These are phyloP conservation scores for Nezara viridula DNA, from an alignment of 2,888 invertebrate genomes.

Conservation along the genomic window DNA sequence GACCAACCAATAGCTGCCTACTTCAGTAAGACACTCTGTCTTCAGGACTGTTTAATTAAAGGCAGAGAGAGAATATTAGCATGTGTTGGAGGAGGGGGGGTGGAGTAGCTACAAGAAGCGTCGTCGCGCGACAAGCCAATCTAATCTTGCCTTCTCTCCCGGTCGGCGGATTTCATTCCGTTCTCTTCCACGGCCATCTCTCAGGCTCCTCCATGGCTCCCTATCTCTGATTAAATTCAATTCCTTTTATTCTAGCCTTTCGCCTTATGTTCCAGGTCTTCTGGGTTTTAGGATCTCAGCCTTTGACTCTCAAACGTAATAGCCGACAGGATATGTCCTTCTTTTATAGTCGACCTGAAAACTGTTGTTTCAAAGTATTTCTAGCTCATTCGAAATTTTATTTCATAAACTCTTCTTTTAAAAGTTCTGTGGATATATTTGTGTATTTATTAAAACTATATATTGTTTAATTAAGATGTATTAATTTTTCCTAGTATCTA, in stretches of 20 bases:
- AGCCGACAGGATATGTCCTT: too few species aligned
- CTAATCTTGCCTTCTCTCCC: not conserved
- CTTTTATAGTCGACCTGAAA: too few species aligned
- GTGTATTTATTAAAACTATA: too few species aligned
- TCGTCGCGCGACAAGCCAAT: not conserved
- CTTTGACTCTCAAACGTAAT: not conserved
- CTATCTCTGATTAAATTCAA: conserved; percentile 1
- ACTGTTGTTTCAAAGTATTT: too few species aligned
- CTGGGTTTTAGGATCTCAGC: not conserved
- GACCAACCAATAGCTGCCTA: not conserved
- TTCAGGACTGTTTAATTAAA: not conserved
- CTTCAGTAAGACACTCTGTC: not conserved
- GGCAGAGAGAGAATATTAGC: not conserved
- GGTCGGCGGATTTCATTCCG: not conserved
- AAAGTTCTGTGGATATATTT: too few species aligned
- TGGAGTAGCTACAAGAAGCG: too few species aligned
- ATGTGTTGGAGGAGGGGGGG: too few species aligned
- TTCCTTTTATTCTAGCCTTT: not conserved
- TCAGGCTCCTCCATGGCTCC: not conserved
- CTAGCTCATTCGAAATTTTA: too few species aligned
- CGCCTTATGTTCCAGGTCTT: not conserved
- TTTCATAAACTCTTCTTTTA: too few species aligned
- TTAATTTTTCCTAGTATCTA: too few species aligned
- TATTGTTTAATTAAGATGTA: too few species aligned
- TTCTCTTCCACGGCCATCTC: not conserved